Percentiles rank a stretch among this genome's conserved stretches.
These are phyloP conservation scores for Bubo blakistoni DNA, from an alignment of 2,113 vertebrate species.

Conservation along the genomic window DNA sequence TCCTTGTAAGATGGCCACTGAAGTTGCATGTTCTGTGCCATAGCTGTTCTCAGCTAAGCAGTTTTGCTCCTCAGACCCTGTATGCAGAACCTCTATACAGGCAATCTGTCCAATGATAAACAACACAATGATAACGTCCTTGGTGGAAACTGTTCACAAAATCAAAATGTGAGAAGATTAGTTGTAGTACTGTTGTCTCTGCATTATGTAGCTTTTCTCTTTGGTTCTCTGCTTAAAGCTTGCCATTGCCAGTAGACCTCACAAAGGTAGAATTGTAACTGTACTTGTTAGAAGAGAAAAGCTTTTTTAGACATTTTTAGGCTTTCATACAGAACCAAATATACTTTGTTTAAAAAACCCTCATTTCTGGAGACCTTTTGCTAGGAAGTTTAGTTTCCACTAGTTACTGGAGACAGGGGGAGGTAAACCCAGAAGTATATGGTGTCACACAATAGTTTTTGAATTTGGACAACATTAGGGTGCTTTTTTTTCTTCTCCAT, in stretches of 20 bases:
- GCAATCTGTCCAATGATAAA: not conserved
- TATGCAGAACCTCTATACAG: not conserved
- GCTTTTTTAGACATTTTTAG: not conserved
- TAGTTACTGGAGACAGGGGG: not conserved
- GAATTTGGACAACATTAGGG: not conserved
- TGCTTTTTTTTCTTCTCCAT: not conserved
- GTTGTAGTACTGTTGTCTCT: not conserved
- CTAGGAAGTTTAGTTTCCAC: not conserved
- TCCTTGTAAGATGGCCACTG: not conserved
- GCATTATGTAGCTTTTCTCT: not conserved
- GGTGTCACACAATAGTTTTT: not conserved
- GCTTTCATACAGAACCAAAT: not conserved
- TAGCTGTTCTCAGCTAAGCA: not conserved
- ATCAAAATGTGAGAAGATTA: not conserved
- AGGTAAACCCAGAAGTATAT: not conserved
- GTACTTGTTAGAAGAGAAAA: not conserved
- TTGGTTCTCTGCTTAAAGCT: not conserved
- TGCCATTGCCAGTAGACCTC: not conserved
- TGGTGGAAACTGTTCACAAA: not conserved
- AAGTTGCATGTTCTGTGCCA: not conserved
- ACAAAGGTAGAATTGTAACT: not conserved
- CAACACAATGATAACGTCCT: not conserved
- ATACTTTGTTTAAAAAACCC: not conserved
- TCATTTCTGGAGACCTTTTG: not conserved
- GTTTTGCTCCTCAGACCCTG: not conserved